A percentile compares a stretch with the other conserved stretches of the same genome.
Conservation (phyloP, 2,797 vertebrate species). For the Acipenser transmontanus region DNA sequence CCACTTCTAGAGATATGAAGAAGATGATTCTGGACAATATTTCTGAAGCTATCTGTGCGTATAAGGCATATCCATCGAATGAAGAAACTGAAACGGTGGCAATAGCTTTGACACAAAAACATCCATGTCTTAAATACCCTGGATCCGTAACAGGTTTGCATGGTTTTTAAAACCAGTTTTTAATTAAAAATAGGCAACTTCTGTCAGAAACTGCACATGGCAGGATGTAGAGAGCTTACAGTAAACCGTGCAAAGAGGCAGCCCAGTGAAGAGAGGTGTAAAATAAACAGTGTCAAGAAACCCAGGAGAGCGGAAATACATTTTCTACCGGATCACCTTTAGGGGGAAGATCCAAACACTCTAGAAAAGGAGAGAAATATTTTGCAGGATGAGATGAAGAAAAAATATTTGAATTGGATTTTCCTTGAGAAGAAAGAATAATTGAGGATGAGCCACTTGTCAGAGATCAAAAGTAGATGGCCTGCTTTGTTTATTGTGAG, state of each 20-base stretch:
- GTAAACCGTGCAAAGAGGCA: constrained; percentile 19
- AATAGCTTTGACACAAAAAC: too few relatives aligned
- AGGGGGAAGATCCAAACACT: constrained; percentile 13
- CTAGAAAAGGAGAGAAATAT: constrained; percentile 19
- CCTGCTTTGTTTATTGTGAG: constrained; percentile 6
- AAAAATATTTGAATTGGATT: constrained; percentile 12
- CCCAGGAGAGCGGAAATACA: constrained; percentile 13
- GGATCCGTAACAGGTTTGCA: background rate
- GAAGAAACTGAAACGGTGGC: too few relatives aligned
- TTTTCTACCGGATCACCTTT: constrained; percentile 18
- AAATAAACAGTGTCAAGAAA: constrained; percentile 18
- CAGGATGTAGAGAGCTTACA: constrained; percentile 12
- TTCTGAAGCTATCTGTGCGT: background rate
- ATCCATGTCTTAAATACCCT: too few relatives aligned
- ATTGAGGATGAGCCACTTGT: constrained; percentile 19
- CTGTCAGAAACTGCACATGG: constrained; percentile 17
- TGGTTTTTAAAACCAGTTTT: constrained; percentile 19
- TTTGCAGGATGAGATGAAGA: constrained; percentile 22
- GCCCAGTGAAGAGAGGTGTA: constrained; percentile 13
- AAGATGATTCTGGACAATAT: constrained; percentile 6
- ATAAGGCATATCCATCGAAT: background rate
- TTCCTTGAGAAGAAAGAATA: constrained; percentile 20
- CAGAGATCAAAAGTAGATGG: constrained; percentile 10
- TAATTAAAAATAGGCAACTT: constrained; percentile 20
- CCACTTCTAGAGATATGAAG: background rate